A percentile compares a stretch with the other conserved stretches of the same genome.
These are phyloP conservation scores for Axis porcinus DNA, from an alignment of 2,113 vertebrate species.

Conservation along the genomic window DNA sequence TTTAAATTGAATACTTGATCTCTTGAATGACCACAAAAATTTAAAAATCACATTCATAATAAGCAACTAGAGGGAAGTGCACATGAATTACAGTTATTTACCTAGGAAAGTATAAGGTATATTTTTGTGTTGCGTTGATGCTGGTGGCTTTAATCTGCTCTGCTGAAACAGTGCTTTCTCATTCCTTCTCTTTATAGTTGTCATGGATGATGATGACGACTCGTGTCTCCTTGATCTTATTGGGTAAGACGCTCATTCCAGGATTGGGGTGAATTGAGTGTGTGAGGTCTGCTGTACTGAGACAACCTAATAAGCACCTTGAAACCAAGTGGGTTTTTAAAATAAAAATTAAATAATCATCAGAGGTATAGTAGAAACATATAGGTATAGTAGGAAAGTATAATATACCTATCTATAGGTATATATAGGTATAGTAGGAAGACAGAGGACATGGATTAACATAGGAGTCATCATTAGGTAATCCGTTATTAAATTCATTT, in stretches of 20 bases:
- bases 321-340: neutral
- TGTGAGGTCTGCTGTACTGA: neutral
- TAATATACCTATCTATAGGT: neutral
- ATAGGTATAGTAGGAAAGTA: neutral
- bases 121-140: neutral
- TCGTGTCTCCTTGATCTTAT: constrained; percentile 99
- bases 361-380: neutral
- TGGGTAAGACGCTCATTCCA: constrained; percentile 86
- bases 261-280: neutral
- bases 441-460: neutral
- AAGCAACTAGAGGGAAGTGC: neutral
- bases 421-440: neutral
- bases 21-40: neutral
- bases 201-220: constrained; percentile 99
- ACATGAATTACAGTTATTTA: neutral
- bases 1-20: neutral
- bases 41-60: neutral
- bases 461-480: neutral
- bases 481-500: neutral
- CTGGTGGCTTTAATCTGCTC: neutral
- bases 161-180: constrained; percentile 19
- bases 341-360: neutral
- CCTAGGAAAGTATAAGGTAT: neutral
- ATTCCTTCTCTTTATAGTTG: constrained; percentile 85
- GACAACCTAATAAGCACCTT: neutral